Conservation (phyloP, 2,113 vertebrate species). For the Boulengeromyrus knoepffleri region DNA sequence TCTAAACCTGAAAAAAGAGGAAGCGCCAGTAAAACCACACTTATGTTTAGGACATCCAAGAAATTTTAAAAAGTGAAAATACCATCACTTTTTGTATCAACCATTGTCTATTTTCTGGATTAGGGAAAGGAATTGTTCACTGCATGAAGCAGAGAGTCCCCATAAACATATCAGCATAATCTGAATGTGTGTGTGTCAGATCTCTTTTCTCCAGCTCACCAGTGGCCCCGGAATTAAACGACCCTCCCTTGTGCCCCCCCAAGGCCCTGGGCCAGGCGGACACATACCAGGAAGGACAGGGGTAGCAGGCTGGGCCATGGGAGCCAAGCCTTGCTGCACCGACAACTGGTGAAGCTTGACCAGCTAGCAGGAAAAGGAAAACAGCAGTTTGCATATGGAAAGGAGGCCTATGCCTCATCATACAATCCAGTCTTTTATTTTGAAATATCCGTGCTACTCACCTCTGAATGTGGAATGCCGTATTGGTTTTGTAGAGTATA, state of each 20-base stretch:
- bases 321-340: constrained; percentile 70
- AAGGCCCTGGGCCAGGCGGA: constrained; percentile 13
- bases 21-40: not conserved
- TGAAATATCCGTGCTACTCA: constrained; percentile 44
- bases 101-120: not conserved
- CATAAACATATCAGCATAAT: not conserved
- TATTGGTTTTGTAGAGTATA: constrained; percentile 84
- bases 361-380: constrained; percentile 55
- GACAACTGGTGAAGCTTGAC: constrained; percentile 86
- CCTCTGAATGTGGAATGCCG: constrained; percentile 80
- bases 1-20: not conserved
- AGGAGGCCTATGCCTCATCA: not conserved
- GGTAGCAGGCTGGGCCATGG: constrained; percentile 64
- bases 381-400: not conserved
- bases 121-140: not conserved
- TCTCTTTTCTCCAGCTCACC: not conserved
- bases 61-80: not conserved
- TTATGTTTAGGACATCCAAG: not conserved
- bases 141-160: not conserved
- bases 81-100: not conserved
- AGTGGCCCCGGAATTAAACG: not conserved
- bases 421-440: not conserved
- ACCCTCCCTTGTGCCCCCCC: not conserved
- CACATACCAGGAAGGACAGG: constrained; percentile 65
- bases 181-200: not conserved